These are phyloP conservation scores for Rhopalosiphum padi DNA, from an alignment of 1,140 invertebrate species.

Conservation along the genomic window DNA sequence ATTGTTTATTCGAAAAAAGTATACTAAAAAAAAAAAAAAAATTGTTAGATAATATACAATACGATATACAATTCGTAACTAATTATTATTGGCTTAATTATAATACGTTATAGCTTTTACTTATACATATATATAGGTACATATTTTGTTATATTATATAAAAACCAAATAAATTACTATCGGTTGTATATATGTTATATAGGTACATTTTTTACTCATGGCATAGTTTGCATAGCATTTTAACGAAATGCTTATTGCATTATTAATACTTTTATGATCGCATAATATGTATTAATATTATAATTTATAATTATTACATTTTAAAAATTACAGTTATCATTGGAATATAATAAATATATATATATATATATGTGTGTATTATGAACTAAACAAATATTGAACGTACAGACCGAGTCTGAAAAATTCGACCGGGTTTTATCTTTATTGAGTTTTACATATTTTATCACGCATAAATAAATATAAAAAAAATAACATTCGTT, in stretches of 20 bases:
- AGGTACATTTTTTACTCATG: not conserved
- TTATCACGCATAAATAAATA: constrained; percentile 24
- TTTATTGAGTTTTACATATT: not conserved
- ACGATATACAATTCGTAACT: not conserved
- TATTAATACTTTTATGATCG: not conserved
- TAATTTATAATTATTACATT: constrained; percentile 7
- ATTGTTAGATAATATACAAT: not conserved
- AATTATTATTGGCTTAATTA: constrained; percentile 14
- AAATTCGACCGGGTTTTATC: not conserved
- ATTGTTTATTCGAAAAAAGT: constrained; percentile 18
- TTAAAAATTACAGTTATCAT: constrained; percentile 15
- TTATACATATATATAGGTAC: not conserved
- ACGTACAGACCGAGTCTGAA: not conserved
- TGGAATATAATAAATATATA: not conserved
- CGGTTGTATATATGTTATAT: not conserved
- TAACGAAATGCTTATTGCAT: not conserved
- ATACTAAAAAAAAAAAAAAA: constrained; percentile 24
- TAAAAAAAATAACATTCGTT: constrained; percentile 13
- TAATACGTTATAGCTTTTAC: not conserved
- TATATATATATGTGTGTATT: not conserved
- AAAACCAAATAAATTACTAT: not conserved
- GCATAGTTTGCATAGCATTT: not conserved
- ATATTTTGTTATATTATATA: not conserved
- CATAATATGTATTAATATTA: not conserved
- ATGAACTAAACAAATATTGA: not conserved